Conservation (phyloP, 2,797 vertebrate species). For the Chelmon rostratus region DNA sequence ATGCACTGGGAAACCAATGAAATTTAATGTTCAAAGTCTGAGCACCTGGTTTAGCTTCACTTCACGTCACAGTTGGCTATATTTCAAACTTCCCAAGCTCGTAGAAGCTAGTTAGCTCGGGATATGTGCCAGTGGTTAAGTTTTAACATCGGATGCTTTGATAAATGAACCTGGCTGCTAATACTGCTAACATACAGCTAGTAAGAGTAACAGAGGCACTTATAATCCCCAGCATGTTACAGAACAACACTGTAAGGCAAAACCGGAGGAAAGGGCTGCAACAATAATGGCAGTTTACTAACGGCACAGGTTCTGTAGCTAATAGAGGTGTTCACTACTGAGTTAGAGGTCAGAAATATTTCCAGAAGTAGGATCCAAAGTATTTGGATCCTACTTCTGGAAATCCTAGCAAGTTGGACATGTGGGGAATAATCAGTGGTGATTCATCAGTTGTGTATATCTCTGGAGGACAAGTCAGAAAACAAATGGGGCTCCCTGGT, state of each 20-base stretch:
- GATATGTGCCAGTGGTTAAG: background rate
- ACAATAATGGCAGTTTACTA: conserved; percentile 14
- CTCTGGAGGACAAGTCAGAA: conserved; percentile 54
- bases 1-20: background rate
- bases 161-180: background rate
- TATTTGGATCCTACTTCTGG: too few relatives aligned
- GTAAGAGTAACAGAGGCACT: background rate
- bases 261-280: background rate
- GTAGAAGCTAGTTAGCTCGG: background rate
- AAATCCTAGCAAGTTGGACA: conserved; percentile 31
- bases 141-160: background rate
- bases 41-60: background rate
- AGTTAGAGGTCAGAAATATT: conserved; percentile 35
- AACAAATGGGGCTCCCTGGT: conserved; percentile 62
- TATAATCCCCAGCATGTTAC: background rate
- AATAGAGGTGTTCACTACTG: background rate
- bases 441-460: too few relatives aligned
- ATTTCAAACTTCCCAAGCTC: background rate
- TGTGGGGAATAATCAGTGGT: conserved; percentile 48
- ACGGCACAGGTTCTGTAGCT: background rate
- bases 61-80: background rate
- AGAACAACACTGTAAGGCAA: background rate
- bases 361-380: conserved; percentile 24
- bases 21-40: background rate
- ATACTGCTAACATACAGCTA: background rate